phyloP scores from a whole-genome alignment of 2,113 vertebrate species.

The Dicerorhinus sumatrensis region DNA sequence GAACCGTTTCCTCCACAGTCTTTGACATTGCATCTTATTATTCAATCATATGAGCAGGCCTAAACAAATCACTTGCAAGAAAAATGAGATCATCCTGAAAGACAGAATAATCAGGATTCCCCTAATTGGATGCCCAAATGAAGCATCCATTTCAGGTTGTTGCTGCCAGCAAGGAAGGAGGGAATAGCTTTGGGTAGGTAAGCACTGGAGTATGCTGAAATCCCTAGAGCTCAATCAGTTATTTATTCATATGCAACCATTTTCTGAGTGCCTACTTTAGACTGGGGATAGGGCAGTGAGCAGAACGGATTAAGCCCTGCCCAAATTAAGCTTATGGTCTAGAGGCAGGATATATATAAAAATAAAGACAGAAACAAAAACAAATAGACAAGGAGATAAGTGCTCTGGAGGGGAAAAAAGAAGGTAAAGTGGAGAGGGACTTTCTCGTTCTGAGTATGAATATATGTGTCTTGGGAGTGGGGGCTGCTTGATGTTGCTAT shows the following conservation, averaged over 20 bases:
- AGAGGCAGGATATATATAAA: neutral
- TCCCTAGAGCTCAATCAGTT: neutral
- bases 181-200: neutral
- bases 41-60: neutral
- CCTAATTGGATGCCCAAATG: neutral
- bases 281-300: neutral
- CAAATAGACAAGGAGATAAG: neutral
- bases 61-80: neutral
- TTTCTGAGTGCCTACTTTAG: neutral
- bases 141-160: neutral
- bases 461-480: rapidly evolving
- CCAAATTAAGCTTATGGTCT: neutral
- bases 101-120: neutral
- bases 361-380: neutral
- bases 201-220: neutral
- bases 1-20: neutral
- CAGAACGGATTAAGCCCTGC: neutral
- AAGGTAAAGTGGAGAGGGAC: neutral
- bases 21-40: neutral
- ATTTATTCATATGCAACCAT: neutral
- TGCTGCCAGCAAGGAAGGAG: neutral
- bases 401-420: neutral
- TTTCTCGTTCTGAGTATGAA: neutral
- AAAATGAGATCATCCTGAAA: neutral
- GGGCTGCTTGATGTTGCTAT: neutral